These are phyloP conservation scores for Trissoscelio sp. DNA, from an alignment of 2,888 invertebrate species.

Conservation along the genomic window DNA sequence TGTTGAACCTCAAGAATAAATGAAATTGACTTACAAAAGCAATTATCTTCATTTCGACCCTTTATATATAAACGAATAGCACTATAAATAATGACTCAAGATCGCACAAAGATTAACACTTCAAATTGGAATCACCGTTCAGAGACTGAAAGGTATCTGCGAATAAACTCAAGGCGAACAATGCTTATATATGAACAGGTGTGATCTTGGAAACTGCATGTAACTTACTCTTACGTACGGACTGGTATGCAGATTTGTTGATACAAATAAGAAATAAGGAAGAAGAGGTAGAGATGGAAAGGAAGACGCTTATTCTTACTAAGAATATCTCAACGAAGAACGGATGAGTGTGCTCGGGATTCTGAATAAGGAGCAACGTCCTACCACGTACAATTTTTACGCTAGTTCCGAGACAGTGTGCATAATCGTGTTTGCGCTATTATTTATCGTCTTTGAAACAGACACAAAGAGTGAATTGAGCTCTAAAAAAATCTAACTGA, in stretches of 20 bases:
- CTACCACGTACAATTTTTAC: slow-evolving; percentile 40
- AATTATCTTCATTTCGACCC: slow-evolving; percentile 45
- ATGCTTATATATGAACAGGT: slow-evolving; percentile 77
- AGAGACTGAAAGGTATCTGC: slow-evolving; percentile 69
- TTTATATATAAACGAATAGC: slow-evolving; percentile 10
- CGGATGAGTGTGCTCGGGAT: slow-evolving; percentile 60
- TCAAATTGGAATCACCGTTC: slow-evolving; percentile 62
- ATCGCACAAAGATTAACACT: slow-evolving; percentile 55
- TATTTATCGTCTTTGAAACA: slow-evolving; percentile 30
- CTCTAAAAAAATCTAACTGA: too few relatives aligned
- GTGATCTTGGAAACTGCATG: slow-evolving; percentile 74
- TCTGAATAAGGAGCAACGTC: slow-evolving; percentile 63
- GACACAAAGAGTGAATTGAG: not conserved
- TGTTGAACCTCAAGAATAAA: too few relatives aligned
- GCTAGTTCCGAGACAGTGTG: slow-evolving; percentile 27
- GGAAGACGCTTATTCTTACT: slow-evolving; percentile 63
- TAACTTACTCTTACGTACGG: slow-evolving; percentile 70
- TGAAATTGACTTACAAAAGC: slow-evolving; percentile 54
- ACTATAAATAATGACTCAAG: slow-evolving; percentile 36
- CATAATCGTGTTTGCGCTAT: slow-evolving; percentile 49
- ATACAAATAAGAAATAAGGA: slow-evolving; percentile 69
- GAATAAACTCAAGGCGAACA: slow-evolving; percentile 70
- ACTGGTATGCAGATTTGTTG: slow-evolving; percentile 74
- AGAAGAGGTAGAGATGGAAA: slow-evolving; percentile 68
- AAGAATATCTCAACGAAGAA: slow-evolving; percentile 58